Base-by-base conservation (phyloP, 2,113 vertebrate genomes). In the Rattus rattus region DNA sequence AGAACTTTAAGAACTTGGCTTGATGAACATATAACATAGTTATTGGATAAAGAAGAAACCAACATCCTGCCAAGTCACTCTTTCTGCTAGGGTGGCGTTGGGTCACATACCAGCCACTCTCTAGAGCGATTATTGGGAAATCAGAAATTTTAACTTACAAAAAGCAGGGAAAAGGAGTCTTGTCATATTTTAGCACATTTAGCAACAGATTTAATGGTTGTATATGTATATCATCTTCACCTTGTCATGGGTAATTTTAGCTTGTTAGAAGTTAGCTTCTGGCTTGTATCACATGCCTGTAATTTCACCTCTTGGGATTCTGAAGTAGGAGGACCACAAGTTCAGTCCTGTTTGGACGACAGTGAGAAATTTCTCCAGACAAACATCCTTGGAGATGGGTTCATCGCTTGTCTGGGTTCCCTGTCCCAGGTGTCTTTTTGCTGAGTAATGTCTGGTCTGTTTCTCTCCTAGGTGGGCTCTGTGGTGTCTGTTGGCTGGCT, bases 401-500 rank as follows among this genome's bases (percentile, higher is more conserved):
- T 39, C 39, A 43, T 6, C 36, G 22, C 17, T 54, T 52, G 54
- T 19, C 56, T 47, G 0, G 19, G 54, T 65, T 84, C 19, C 43
- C 87, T 69, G 28, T 10, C 8, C 47, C 54, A 28, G 20, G 43
- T n/a, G 13, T 92, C 54, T 63, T 6, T 28, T 36, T 72, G 54
- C 81, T 36, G 39, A 49, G 70, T 88, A 54, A 92, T 67, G 33
- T 52, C 49, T 70, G 30, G 4, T 88, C 63, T 61, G 4, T 87
- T 79, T 86, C 49, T 94, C 65, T 88, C 5, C 56, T 98, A 99
- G 99, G 99, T 99, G 95, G 99, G 99, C 69, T 99, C 99, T 0
- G 99, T 99, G 61, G 99, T 99, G 2, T 99, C 99, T 0, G 99
- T 99, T 84, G 99, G 99, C 90, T 99, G 99, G 99, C 98, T 99